A percentile compares a stretch with the other conserved stretches of the same genome.
phyloP scores from a whole-genome alignment of 2,113 vertebrate species.

The Laticauda laticaudata region DNA sequence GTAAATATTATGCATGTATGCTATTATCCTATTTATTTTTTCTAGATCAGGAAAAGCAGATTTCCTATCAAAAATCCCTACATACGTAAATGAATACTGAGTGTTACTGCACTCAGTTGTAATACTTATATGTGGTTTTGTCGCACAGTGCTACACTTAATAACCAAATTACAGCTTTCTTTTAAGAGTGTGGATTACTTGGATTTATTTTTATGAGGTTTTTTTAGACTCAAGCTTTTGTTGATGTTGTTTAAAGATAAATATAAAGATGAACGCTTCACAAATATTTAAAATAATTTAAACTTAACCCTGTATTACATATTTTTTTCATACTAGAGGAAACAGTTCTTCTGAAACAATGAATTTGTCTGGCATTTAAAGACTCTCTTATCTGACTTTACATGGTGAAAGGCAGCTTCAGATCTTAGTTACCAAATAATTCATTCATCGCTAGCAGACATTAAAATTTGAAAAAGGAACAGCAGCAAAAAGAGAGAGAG shows the following conservation, averaged over 20 bases:
- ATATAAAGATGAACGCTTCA: slow-evolving; percentile 2
- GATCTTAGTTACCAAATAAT: slow-evolving; percentile 63
- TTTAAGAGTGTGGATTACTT: not conserved
- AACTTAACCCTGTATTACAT: slow-evolving; percentile 2
- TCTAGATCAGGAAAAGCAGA: slow-evolving; percentile 12
- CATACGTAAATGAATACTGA: not conserved
- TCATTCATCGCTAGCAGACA: slow-evolving; percentile 66
- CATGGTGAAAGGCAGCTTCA: slow-evolving; percentile 56
- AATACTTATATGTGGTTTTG: slow-evolving; percentile 18
- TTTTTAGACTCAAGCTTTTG: not conserved
- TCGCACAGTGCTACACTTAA: not conserved
- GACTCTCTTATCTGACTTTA: slow-evolving; percentile 35
- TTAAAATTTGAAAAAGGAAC: slow-evolving; percentile 67
- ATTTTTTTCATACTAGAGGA: slow-evolving; percentile 21
- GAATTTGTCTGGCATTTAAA: slow-evolving; percentile 52
- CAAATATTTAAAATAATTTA: slow-evolving; percentile 32
- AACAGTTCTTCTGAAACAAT: slow-evolving; percentile 32
- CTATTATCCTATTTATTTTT: not conserved
- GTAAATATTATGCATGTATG: not conserved
- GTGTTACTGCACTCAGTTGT: not conserved
- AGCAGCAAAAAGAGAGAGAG: slow-evolving; percentile 5
- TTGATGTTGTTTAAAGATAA: not conserved
- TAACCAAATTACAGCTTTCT: not conserved
- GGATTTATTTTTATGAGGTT: slow-evolving; percentile 11
- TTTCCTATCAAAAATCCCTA: not conserved